These are phyloP conservation scores for Netelia fuscicornis DNA, from an alignment of 2,888 invertebrate species.

Conservation along the genomic window DNA sequence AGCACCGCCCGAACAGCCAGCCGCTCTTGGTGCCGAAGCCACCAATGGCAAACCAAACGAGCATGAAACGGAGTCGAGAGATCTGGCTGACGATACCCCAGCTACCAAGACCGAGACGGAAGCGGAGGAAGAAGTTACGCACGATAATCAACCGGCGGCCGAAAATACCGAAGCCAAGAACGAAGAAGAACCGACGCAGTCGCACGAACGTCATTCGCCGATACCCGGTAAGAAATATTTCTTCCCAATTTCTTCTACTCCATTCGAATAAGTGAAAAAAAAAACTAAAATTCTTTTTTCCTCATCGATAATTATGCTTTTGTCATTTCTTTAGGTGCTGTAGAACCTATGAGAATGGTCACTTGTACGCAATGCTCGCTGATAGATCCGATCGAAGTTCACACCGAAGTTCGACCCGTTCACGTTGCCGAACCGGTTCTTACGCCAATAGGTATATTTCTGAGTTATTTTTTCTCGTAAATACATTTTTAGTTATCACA, in stretches of 20 bases:
- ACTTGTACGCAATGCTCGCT: slow-evolving; percentile 87
- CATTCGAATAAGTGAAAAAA: too few relatives aligned
- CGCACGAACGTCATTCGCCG: slow-evolving; percentile 56
- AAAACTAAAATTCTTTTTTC: neutral
- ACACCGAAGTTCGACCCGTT: slow-evolving; percentile 90
- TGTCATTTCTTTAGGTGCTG: slow-evolving; percentile 69
- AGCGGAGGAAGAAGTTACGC: slow-evolving; percentile 67
- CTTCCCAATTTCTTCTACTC: neutral
- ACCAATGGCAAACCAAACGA: slow-evolving; percentile 56
- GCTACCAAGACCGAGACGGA: slow-evolving; percentile 68
- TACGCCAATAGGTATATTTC: slow-evolving; percentile 89
- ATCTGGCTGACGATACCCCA: slow-evolving; percentile 60
- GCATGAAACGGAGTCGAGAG: slow-evolving; percentile 63
- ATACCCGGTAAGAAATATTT: slow-evolving; percentile 58
- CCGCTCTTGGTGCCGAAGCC: slow-evolving; percentile 52
- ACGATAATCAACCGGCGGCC: slow-evolving; percentile 61
- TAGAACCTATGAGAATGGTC: slow-evolving; percentile 86
- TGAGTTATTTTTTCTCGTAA: slow-evolving; percentile 3
- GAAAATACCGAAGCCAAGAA: slow-evolving; percentile 72
- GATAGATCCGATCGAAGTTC: slow-evolving; percentile 91
- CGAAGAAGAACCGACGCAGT: slow-evolving; percentile 63
- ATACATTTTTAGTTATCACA: too few relatives aligned
- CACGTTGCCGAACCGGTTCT: slow-evolving; percentile 92
- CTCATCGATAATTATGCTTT: slow-evolving; percentile 12
- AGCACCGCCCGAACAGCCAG: slow-evolving; percentile 39